Evolutionary conservation across 2,113 vertebrate species (phyloP).

Genomic region (Alectura lathami): DNA sequence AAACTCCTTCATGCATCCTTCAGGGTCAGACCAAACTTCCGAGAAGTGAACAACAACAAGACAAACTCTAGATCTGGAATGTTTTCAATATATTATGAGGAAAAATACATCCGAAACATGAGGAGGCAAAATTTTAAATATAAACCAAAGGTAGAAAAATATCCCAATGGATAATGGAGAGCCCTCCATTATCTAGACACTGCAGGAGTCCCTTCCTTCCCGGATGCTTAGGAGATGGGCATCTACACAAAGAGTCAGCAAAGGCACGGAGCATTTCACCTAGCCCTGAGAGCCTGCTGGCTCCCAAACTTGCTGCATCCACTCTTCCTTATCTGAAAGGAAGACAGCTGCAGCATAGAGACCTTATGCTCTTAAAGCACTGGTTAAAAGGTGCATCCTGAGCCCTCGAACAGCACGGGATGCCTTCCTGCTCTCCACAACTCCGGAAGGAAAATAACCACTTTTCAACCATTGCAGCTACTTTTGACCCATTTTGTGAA

Average conservation of each 20-base stretch:
- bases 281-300: not conserved
- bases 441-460: not conserved
- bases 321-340: constrained; percentile 37
- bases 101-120: not conserved
- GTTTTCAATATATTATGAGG: not conserved
- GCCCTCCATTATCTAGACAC: not conserved
- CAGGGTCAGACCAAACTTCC: not conserved
- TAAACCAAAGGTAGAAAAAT: not conserved
- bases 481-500: not conserved
- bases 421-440: not conserved
- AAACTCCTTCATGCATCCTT: not conserved
- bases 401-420: not conserved
- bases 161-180: not conserved
- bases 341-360: not conserved
- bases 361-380: not conserved
- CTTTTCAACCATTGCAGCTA: not conserved
- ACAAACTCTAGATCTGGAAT: not conserved
- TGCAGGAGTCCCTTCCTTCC: not conserved
- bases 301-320: not conserved
- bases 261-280: not conserved
- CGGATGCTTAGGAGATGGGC: not conserved
- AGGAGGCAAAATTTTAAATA: not conserved
- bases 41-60: not conserved
- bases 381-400: not conserved
- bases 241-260: not conserved